Base-by-base conservation (phyloP, 1,140 invertebrate species). In the Apocrypta bakeri region DNA sequence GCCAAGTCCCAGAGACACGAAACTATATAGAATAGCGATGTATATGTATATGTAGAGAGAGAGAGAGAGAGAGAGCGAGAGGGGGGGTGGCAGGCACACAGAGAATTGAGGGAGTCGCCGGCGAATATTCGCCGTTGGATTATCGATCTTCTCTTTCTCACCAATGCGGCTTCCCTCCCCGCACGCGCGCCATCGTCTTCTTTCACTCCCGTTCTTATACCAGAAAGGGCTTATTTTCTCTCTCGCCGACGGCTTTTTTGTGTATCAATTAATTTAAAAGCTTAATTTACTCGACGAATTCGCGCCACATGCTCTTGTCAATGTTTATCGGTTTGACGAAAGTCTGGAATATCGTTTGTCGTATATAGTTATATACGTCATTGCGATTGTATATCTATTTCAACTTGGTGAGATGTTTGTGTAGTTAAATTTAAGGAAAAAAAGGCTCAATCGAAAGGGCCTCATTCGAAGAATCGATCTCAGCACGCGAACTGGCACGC, bases 131-230 rank as follows among this genome's bases (percentile, higher is more conserved):
- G 33, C 24, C 25, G 66, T 12, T 33, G 77, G 40, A 64, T 80
- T 80, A 80, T 80, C 69, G 78, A 80, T 73, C 48, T 56, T 74
- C 31, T 40, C 37, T 21, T 33, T 42, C 48, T 78, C 48, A 68
- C 31, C 48, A 12, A 24, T 40, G 17, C 21, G 56, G 61, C 75
- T 77, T 77, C 56, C 56, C 56, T 66, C 25, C n/a, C 33, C 48
- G 21, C 73, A 21, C 25, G 29, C 56, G 1, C n/a, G n/a, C 14
- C 27, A 48, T 63, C 24, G 63, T 66, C 63, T 27, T 64, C 63
- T 25, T 29, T 66, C 27, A 9, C 25, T 21, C 7, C 14, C 17
- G 48, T 63, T n/a, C 37, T 24, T 8, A 0, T 29, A 27, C 1
- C 7, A 12, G 6, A 14, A 27, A 25, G 24, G 24, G 37, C 8